phyloP scores from a whole-genome alignment of 2,888 invertebrate species.

The Alloscopus bannaensis region DNA sequence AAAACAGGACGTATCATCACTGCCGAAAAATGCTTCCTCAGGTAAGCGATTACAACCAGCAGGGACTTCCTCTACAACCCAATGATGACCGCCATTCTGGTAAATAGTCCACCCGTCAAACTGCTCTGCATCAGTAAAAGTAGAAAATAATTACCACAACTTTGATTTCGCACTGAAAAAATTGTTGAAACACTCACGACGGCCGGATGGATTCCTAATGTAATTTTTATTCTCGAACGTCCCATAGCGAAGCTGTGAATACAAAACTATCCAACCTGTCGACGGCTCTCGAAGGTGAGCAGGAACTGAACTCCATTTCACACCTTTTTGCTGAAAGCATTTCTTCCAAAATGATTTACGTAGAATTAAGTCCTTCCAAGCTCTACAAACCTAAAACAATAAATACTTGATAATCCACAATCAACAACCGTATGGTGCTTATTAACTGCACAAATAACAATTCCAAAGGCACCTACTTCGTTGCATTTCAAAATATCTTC shows the following conservation, averaged over 20 bases:
- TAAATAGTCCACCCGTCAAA: constrained; percentile 51
- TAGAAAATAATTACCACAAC: neutral
- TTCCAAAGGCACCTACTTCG: constrained; percentile 32
- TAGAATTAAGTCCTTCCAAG: constrained; percentile 61
- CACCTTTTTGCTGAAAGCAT: constrained; percentile 34
- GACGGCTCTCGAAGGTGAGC: constrained; percentile 48
- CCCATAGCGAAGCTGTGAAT: constrained; percentile 37
- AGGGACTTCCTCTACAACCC: constrained; percentile 47
- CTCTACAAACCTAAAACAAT: constrained; percentile 56
- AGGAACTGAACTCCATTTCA: constrained; percentile 51
- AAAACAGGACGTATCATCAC: constrained; percentile 42
- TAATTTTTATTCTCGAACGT: constrained; percentile 55
- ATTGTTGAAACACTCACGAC: constrained; percentile 29
- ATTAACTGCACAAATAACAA: no score
- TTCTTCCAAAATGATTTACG: constrained; percentile 66
- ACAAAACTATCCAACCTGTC: constrained; percentile 59
- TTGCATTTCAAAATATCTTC: constrained; percentile 60
- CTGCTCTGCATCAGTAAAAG: constrained; percentile 15
- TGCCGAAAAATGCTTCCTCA: constrained; percentile 39
- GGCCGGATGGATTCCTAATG: constrained; percentile 62
- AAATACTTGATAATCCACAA: constrained; percentile 5
- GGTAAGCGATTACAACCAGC: constrained; percentile 46
- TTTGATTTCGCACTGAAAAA: neutral
- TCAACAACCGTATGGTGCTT: neutral
- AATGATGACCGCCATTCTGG: constrained; percentile 50